Conservation (phyloP, 2,797 vertebrate species). For the Sparus aurata region DNA sequence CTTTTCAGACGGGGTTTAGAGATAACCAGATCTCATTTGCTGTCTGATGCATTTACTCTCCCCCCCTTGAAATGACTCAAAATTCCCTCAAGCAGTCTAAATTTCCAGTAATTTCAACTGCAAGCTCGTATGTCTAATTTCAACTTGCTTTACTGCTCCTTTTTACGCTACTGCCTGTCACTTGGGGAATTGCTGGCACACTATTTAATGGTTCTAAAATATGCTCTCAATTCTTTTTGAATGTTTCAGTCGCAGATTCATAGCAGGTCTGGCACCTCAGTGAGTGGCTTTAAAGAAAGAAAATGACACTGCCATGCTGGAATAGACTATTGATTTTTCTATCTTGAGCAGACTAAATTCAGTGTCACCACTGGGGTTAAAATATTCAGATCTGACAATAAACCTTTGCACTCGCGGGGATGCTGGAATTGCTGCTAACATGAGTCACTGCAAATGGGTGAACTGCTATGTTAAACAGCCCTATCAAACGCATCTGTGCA, state of each 20-base stretch:
- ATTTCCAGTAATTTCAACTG: conserved; percentile 39
- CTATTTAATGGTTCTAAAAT: conserved; percentile 51
- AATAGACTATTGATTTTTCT: conserved; percentile 51
- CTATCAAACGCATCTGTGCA: conserved; percentile 68
- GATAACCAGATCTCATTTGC: conserved; percentile 44
- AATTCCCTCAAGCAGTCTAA: conserved; percentile 31
- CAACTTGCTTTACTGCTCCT: conserved; percentile 33
- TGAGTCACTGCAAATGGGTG: conserved; percentile 38
- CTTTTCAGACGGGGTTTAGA: conserved; percentile 24
- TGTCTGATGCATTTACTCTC: conserved; percentile 9
- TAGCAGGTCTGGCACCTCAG: conserved; percentile 26
- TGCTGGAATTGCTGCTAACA: conserved; percentile 33
- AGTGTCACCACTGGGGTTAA: conserved; percentile 52
- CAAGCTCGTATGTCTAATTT: conserved; percentile 47
- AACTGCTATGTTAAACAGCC: conserved; percentile 57
- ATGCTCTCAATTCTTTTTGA: conserved; percentile 28
- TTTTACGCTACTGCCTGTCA: conserved; percentile 33
- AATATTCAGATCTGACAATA: conserved; percentile 60
- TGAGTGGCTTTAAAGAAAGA: conserved; percentile 44
- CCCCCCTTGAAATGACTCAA: conserved; percentile 18
- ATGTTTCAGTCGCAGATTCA: conserved; percentile 13
- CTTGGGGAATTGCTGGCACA: conserved; percentile 29
- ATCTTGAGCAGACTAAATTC: conserved; percentile 43
- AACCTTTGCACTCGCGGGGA: conserved; percentile 48
- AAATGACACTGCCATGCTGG: conserved; percentile 32